These are phyloP conservation scores for Mayetiola destructor DNA, from an alignment of 2,888 invertebrate species.

Conservation along the genomic window DNA sequence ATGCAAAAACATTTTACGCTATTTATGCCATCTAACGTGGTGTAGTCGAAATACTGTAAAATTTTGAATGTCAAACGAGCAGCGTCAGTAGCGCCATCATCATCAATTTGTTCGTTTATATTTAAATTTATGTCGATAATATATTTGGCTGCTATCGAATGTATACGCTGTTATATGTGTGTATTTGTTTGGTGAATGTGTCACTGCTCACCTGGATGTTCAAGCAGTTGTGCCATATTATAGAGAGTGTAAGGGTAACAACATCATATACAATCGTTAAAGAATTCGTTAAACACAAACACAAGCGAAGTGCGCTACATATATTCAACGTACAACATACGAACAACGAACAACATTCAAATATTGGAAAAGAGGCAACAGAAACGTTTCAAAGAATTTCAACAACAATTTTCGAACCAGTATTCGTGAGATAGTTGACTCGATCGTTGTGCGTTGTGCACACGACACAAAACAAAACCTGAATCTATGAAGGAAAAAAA, in stretches of 20 bases:
- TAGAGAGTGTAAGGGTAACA: not conserved
- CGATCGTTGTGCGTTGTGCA: conserved; percentile 11
- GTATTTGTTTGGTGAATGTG: not conserved
- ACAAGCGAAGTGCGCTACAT: not conserved
- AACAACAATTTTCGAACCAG: conserved; percentile 11
- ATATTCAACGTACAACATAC: not conserved
- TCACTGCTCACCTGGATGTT: conserved; percentile 2
- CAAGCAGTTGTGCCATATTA: not conserved
- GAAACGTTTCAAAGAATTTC: conserved; percentile 11
- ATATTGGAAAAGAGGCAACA: too few species aligned
- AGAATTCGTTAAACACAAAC: conserved; percentile 5
- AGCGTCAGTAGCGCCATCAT: not conserved
- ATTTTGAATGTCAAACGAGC: not conserved
- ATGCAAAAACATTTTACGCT: not conserved
- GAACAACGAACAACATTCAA: not conserved
- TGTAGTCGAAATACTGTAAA: not conserved
- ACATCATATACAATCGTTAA: not conserved
- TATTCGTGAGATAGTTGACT: conserved; percentile 5
- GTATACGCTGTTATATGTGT: not conserved
- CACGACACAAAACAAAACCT: not conserved
- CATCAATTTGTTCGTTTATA: not conserved
- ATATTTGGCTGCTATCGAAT: too few species aligned
- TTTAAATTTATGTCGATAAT: not conserved
- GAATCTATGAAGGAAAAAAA: not conserved
- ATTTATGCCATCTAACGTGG: not conserved